Evolutionary conservation across 1,140 invertebrate species (phyloP), one percentile per base, ranked within the genome.

Genomic region (Pseudomyrmex concolor): DNA sequence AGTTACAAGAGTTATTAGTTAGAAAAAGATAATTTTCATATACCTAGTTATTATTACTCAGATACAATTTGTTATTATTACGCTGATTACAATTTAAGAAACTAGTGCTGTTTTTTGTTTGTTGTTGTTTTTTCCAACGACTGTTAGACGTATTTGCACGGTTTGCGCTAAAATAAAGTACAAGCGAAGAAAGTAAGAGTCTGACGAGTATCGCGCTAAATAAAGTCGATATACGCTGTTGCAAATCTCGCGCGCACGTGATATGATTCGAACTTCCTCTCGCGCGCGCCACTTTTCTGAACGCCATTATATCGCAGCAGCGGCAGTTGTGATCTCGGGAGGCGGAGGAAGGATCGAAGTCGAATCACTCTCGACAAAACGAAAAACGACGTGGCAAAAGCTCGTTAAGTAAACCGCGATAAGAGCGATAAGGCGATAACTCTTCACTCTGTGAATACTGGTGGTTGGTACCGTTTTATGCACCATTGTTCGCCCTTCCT

Each of bases 361-460:
- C 43, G 15, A 50, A 34, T 74, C 15, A 25, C 15, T 15, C 17
- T 77, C 48, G 43, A 55, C 63, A 57, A 54, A 48, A 34, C 34
- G 34, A 77, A 22, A 12, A 22, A 57, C 15, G 2, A 13, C 5
- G 25, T 17, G 68, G 34, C 5, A 15, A 25, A 50, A 77, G 51
- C 8, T 5, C 2, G 51, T 22, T 68, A 67, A 76, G n/a, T 54
- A 66, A 76, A 76, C 17, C 73, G 45, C 15, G 63, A 45, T 68
- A 78, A 77, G 12, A 66, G 25, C 60, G 62, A 77, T 66, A 8
- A 8, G 48, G 2, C 25, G 50, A 78, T 78, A 67, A 68, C 34
- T 34, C 34, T 25, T 57, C 63, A 43, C 55, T 51, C 15, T 72
- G 62, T 22, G 59, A 84, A 86, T 86, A 85, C 85, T 86, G 85